These are phyloP conservation scores for Phenganax subtilis DNA, from an alignment of 92 coral and sea anemone species.

Conservation along the genomic window DNA sequence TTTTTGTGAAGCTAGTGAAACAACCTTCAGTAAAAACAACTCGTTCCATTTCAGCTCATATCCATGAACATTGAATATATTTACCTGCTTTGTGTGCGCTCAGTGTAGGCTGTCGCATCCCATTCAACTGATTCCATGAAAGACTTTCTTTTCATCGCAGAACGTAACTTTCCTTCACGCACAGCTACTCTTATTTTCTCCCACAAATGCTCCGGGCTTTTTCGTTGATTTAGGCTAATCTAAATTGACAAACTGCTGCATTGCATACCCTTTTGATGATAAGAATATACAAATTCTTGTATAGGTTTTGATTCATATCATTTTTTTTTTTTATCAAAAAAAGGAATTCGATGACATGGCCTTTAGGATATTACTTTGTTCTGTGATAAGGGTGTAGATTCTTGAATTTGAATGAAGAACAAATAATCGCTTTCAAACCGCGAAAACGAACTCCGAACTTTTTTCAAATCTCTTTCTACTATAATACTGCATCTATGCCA, in stretches of 20 bases:
- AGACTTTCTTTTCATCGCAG: constrained; percentile 21
- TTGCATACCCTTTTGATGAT: no score
- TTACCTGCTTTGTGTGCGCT: constrained; percentile 5
- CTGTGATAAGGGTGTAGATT: no score
- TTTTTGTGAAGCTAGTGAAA: neutral
- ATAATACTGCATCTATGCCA: no score
- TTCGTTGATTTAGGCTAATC: constrained; percentile 1
- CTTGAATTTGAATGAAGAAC: no score
- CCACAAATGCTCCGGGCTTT: constrained; percentile 36
- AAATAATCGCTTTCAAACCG: no score
- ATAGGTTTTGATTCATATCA: neutral
- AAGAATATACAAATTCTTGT: neutral
- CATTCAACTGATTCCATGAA: constrained; percentile 29
- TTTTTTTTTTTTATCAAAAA: neutral
- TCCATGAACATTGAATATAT: neutral
- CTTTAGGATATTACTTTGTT: no score
- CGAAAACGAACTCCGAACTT: no score
- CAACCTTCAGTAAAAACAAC: neutral
- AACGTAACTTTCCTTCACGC: constrained; percentile 25
- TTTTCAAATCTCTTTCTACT: no score
- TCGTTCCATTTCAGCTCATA: neutral
- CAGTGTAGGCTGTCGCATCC: neutral
- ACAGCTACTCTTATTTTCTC: constrained; percentile 14
- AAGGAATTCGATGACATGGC: no score
- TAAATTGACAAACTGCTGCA: neutral